Evolutionary conservation across 2,888 invertebrate genomes (phyloP).

Genomic region (Merodon equestris): DNA sequence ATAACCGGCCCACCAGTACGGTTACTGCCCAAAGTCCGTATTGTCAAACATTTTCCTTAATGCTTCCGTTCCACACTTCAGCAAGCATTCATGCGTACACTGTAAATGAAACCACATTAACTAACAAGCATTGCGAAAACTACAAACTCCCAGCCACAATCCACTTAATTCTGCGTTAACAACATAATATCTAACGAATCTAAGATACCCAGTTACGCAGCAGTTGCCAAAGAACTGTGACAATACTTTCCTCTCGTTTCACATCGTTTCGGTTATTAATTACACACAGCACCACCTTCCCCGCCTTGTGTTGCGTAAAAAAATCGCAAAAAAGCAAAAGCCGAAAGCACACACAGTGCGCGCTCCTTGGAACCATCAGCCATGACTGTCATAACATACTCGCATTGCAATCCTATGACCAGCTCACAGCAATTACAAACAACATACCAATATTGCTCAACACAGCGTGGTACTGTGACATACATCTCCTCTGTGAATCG

Average conservation of each 20-base stretch:
- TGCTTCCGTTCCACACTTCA: too few relatives aligned
- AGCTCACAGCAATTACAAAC: slow-evolving; percentile 39
- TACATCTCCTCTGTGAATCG: slow-evolving; percentile 48
- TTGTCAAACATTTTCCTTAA: too few relatives aligned
- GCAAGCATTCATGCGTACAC: too few relatives aligned
- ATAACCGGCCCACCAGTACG: too few relatives aligned
- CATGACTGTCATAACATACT: slow-evolving; percentile 46
- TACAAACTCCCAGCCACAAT: slow-evolving; percentile 3
- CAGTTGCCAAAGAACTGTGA: slow-evolving; percentile 41
- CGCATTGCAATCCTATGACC: slow-evolving; percentile 52
- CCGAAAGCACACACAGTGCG: slow-evolving; percentile 9
- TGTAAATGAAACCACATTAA: too few relatives aligned
- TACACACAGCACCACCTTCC: slow-evolving; percentile 42
- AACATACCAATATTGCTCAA: slow-evolving; percentile 27
- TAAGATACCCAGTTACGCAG: neutral
- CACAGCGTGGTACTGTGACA: neutral
- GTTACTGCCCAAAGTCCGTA: too few relatives aligned
- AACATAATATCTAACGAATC: slow-evolving; percentile 15
- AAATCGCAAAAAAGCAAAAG: too few relatives aligned
- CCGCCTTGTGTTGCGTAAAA: slow-evolving; percentile 34
- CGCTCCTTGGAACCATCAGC: slow-evolving; percentile 48
- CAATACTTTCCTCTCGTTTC: slow-evolving; percentile 47
- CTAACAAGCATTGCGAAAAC: too few relatives aligned
- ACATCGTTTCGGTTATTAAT: slow-evolving; percentile 65
- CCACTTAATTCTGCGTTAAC: slow-evolving; percentile 16